A percentile compares a stretch with the other conserved stretches of the same genome.
Conservation (phyloP, 2,113 vertebrate genomes). For the Syrmaticus mikado region DNA sequence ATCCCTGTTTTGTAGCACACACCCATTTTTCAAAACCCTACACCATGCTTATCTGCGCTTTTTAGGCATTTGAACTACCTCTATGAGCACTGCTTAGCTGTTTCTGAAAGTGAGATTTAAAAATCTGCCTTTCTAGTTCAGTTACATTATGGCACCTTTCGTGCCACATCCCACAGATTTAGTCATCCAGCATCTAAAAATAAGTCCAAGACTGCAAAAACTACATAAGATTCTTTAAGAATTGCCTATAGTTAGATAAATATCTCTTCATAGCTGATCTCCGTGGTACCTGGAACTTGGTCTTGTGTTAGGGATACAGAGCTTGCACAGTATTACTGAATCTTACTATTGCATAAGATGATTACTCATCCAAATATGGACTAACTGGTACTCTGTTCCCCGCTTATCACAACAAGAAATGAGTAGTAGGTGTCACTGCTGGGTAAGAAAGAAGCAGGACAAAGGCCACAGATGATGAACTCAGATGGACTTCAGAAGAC, state of each 20-base stretch:
- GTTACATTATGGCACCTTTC: not conserved
- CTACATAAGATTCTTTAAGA: not conserved
- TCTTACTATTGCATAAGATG: not conserved
- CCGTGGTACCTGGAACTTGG: not conserved
- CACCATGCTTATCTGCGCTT: not conserved
- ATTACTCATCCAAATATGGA: not conserved
- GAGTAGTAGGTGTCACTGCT: not conserved
- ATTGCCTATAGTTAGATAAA: not conserved
- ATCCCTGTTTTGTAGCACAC: not conserved
- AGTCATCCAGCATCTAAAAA: conserved; percentile 49
- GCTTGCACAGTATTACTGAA: not conserved
- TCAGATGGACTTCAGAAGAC: not conserved
- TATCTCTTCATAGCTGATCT: not conserved
- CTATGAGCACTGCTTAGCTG: not conserved
- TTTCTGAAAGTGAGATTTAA: conserved; percentile 17
- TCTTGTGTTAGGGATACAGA: not conserved
- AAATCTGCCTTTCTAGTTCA: conserved; percentile 9
- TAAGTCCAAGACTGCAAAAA: not conserved
- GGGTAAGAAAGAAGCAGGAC: not conserved
- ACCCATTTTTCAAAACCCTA: not conserved
- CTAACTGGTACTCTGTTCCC: not conserved
- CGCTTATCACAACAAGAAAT: rapidly evolving
- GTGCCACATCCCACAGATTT: conserved; percentile 38
- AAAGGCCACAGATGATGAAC: not conserved
- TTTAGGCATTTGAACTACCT: not conserved